These are phyloP conservation scores for Pheosia gnoma DNA, from an alignment of 2,888 invertebrate genomes.

Conservation along the genomic window DNA sequence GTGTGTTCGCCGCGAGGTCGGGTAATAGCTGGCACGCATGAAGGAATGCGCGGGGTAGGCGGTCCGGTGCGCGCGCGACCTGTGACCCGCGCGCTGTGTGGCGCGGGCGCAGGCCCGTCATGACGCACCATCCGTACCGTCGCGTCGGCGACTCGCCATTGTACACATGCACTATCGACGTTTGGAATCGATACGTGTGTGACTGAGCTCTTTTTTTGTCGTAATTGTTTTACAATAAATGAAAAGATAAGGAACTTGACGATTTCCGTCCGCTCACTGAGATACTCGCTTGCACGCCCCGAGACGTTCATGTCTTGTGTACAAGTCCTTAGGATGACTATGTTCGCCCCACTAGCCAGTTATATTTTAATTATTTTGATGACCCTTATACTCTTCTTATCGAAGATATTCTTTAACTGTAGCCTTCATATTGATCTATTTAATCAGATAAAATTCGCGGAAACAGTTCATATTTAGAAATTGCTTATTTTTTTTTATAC, in stretches of 20 bases:
- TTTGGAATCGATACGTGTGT: conserved; percentile 41
- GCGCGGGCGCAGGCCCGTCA: conserved; percentile 52
- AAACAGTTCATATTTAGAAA: no score
- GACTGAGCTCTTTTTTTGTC: conserved; percentile 30
- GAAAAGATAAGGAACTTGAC: conserved; percentile 8
- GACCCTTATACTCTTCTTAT: no score
- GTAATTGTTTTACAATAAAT: conserved; percentile 16
- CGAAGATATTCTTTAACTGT: no score
- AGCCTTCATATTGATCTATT: no score
- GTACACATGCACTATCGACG: conserved; percentile 30
- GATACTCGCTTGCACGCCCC: neutral
- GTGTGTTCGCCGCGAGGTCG: conserved; percentile 16
- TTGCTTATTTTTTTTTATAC: no score
- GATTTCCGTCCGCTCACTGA: conserved; percentile 4
- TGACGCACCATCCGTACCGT: conserved; percentile 66
- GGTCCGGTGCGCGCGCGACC: conserved; percentile 69
- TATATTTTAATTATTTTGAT: no score
- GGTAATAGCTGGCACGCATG: conserved; percentile 37
- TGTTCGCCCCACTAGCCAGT: no score
- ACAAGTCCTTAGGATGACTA: no score
- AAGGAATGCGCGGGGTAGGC: conserved; percentile 66
- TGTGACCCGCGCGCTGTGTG: conserved; percentile 71
- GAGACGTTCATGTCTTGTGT: no score
- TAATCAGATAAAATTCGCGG: no score
- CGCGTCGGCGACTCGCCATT: conserved; percentile 18